phyloP scores from a whole-genome alignment of 2,113 vertebrate species.

The Poicephalus gulielmi region DNA sequence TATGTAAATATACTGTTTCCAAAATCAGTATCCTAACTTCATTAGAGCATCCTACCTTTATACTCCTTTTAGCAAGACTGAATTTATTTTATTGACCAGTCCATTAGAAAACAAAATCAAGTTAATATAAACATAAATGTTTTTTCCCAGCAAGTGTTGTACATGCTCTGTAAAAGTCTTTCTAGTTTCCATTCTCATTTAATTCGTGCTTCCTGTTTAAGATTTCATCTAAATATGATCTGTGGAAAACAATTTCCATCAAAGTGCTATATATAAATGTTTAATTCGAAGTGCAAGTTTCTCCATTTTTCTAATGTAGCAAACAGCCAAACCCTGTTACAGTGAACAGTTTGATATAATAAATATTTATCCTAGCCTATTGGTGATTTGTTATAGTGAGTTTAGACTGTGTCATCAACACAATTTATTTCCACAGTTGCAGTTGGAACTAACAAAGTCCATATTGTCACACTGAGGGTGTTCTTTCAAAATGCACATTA shows the following conservation, averaged over 20 bases:
- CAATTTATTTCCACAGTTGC: background rate
- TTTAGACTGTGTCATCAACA: background rate
- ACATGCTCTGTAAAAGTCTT: background rate
- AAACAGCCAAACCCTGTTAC: background rate
- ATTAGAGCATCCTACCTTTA: background rate
- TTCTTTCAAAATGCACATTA: background rate
- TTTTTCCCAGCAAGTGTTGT: fast-evolving
- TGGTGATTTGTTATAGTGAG: slow-evolving; percentile 26
- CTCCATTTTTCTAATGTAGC: background rate
- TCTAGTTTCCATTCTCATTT: background rate
- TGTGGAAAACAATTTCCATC: background rate
- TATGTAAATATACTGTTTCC: background rate
- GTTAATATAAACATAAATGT: background rate
- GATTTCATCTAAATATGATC: background rate
- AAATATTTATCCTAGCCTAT: slow-evolving; percentile 36
- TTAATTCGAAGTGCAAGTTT: background rate
- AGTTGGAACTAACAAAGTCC: background rate
- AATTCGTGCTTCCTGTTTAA: background rate
- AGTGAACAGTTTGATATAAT: background rate
- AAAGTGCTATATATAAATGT: background rate
- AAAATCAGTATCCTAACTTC: background rate
- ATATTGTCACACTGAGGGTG: background rate
- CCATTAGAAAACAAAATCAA: background rate
- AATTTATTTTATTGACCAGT: background rate
- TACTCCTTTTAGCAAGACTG: background rate